Evolutionary conservation across 2,888 invertebrate genomes (phyloP).

Genomic region (Aphidoletes aphidimyza): DNA sequence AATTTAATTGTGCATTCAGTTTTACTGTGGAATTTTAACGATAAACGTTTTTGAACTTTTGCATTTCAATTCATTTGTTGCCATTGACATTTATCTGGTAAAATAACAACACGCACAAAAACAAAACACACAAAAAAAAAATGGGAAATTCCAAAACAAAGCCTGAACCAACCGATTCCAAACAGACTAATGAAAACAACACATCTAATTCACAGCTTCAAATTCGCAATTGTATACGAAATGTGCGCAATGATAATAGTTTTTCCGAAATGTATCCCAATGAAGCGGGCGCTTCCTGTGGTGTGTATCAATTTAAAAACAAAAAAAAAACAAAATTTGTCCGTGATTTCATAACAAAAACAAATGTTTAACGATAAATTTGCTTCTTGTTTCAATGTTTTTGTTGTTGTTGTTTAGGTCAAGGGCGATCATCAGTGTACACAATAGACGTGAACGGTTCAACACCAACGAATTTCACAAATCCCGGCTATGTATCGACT

Average conservation of each 20-base stretch:
- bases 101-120: neutral
- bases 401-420: neutral
- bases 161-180: neutral
- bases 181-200: neutral
- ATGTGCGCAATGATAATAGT: neutral
- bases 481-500: neutral
- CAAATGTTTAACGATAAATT: neutral
- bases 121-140: neutral
- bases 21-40: conserved; percentile 33
- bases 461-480: conserved; percentile 3
- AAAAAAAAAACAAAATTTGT: neutral
- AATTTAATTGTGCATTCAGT: too few species aligned
- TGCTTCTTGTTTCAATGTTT: neutral
- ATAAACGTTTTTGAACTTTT: too few species aligned
- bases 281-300: conserved; percentile 18
- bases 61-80: neutral
- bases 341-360: neutral
- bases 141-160: conserved; percentile 47
- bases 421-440: neutral
- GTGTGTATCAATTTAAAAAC: neutral
- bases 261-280: conserved; percentile 11
- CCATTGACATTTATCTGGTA: neutral
- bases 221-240: conserved; percentile 21
- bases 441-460: neutral
- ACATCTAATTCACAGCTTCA: conserved; percentile 48